Evolutionary conservation across 2,888 invertebrate species (phyloP).

Genomic region (Drosophila neonasuta): DNA sequence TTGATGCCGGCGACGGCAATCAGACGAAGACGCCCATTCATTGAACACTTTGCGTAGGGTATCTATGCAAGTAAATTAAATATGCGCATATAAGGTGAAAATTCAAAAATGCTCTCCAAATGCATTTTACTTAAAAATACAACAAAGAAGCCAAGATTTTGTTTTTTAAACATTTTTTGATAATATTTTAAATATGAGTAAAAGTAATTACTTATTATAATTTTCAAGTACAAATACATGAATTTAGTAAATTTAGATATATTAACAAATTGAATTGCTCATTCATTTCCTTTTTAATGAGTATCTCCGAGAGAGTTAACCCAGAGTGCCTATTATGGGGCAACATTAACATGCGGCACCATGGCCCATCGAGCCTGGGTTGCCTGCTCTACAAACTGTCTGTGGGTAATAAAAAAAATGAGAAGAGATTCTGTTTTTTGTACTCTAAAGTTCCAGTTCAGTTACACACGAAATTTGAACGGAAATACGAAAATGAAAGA

Average conservation of each 20-base stretch:
- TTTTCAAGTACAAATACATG: no score
- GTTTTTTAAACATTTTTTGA: no score
- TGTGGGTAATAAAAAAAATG: constrained; percentile 24
- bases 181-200: no score
- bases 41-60: constrained; percentile 4
- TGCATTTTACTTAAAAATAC: no score
- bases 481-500: constrained; percentile 76
- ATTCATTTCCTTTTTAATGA: not conserved
- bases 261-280: not conserved
- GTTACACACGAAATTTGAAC: constrained; percentile 69
- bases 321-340: constrained; percentile 15
- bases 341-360: constrained; percentile 54
- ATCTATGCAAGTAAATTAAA: not conserved
- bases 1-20: constrained; percentile 52
- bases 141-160: no score
- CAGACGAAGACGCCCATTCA: constrained; percentile 42
- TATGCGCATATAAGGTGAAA: not conserved
- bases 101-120: no score
- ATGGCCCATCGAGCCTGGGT: constrained; percentile 33
- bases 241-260: no score
- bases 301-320: not conserved
- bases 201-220: no score
- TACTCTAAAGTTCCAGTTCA: constrained; percentile 62
- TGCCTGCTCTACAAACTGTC: constrained; percentile 39
- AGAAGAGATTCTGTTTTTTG: constrained; percentile 27